phyloP scores from a whole-genome alignment of 2,888 invertebrate genomes.

The Noctua pronuba region DNA sequence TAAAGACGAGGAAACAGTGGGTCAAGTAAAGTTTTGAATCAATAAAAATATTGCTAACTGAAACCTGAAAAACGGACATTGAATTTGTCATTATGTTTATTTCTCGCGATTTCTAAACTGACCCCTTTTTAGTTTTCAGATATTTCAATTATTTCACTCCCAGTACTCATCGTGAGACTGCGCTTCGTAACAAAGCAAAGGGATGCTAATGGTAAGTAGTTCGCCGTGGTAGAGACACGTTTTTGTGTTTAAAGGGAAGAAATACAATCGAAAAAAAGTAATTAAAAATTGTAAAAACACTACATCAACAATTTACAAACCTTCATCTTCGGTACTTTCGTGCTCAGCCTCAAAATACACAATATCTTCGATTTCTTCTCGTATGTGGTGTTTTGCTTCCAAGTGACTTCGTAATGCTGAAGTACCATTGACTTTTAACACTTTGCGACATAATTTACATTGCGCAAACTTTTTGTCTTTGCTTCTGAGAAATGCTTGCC shows the following conservation, averaged over 20 bases:
- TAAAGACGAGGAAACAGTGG: no score
- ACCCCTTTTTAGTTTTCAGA: no score
- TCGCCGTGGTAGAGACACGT: background rate
- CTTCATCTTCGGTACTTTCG: conserved; percentile 11
- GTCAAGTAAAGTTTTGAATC: no score
- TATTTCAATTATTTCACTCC: no score
- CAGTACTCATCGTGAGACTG: no score
- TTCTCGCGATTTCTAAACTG: no score
- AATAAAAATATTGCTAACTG: no score
- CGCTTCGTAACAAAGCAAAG: background rate
- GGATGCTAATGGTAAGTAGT: background rate
- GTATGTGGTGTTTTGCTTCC: conserved; percentile 11
- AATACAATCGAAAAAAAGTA: background rate
- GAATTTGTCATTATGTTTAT: no score
- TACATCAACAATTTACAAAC: background rate
- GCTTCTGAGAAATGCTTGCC: no score
- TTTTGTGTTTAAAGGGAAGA: background rate
- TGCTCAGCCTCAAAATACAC: background rate
- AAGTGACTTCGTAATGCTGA: conserved; percentile 5
- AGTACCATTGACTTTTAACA: conserved; percentile 8
- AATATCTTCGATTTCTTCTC: background rate
- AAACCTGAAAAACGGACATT: no score
- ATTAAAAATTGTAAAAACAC: background rate
- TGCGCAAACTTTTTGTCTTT: conserved; percentile 7
- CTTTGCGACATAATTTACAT: conserved; percentile 31